Base-by-base conservation (phyloP, 2,888 invertebrate species). In the Diloba caeruleocephala region DNA sequence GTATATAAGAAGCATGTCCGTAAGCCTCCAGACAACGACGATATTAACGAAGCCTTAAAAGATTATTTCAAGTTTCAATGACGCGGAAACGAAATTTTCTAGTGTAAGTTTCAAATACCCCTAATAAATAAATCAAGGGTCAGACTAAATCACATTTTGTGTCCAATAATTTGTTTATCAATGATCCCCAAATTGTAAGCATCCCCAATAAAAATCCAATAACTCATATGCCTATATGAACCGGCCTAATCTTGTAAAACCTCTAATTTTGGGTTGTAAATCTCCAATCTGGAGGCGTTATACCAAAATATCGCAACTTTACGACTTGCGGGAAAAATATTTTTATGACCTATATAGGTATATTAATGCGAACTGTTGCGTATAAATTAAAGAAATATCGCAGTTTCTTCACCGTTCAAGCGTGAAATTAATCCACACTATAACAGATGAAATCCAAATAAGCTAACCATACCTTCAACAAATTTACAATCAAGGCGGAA, bases 261-360 rank as follows among this genome's bases (percentile, higher is more conserved):
- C 15, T 15, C 7, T 7, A 21, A 3, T 19, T 19, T 19, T 1
- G 21, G 3, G 21, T 7, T 21, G 7, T 42, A 46, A 42, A 51
- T 12, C 19, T 28, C 9, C 17, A 29, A 50, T 43, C 21, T 25
- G 14, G n/a, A 26, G 29, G 38, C 17, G 34, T 38, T 25, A 31
- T 36, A 54, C 12, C 9, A 49, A 59, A 55, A 43, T 38, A 48
- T 36, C 21, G 21, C 48, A 48, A 45, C 23, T 51, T 41, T 14
- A 38, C 50, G 32, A 49, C 57, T 63, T 46, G 49, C 38, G 39
- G 43, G 41, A 23, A 52, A 50, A 36, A 42, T 56, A 56, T 51
- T 48, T 52, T 71, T 59, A 71, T 21, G 31, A 41, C 15, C 54
- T 44, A 66, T 66, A 59, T 46, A 36, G 23, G 29, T 51, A n/a